Conservation (phyloP, 2,113 vertebrate species). For the Channa maculata region DNA sequence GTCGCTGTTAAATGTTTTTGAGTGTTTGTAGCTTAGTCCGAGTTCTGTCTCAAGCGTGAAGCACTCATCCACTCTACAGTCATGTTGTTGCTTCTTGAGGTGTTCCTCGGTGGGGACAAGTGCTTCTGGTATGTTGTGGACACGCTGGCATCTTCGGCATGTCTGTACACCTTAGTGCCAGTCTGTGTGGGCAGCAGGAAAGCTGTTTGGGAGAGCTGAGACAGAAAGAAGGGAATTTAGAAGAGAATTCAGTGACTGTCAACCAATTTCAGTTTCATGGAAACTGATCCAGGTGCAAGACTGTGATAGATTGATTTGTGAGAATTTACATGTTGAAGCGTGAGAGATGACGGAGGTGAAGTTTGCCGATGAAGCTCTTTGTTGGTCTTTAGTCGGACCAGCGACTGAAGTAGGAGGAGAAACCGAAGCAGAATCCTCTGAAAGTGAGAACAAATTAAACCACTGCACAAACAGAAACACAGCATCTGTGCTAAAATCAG, state of each 20-base stretch:
- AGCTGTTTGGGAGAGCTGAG: slow-evolving; percentile 54
- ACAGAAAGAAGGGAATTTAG: slow-evolving; percentile 41
- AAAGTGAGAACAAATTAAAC: not conserved
- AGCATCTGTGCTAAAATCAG: no score
- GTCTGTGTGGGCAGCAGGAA: slow-evolving; percentile 63
- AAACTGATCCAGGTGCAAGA: not conserved
- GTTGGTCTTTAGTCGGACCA: slow-evolving; percentile 31
- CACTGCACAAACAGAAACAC: no score
- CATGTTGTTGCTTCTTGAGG: slow-evolving; percentile 6
- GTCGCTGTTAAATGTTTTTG: not conserved
- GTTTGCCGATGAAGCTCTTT: slow-evolving; percentile 44
- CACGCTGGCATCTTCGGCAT: slow-evolving; percentile 37
- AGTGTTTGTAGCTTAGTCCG: slow-evolving; percentile 8
- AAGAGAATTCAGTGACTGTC: not conserved
- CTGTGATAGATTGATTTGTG: not conserved
- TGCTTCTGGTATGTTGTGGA: slow-evolving; percentile 55
- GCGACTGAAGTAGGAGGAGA: slow-evolving; percentile 19
- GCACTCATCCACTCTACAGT: not conserved
- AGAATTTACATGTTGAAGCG: slow-evolving; percentile 60
- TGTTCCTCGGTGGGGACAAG: slow-evolving; percentile 53
- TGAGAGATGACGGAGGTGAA: slow-evolving; percentile 67
- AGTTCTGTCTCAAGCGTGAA: slow-evolving; percentile 1
- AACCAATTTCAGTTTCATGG: not conserved
- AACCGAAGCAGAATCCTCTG: not conserved
- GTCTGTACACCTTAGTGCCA: slow-evolving; percentile 71